A percentile compares a stretch with the other conserved stretches of the same genome.
Conservation (phyloP, 2,113 vertebrate species). For the Centrocercus urophasianus region DNA sequence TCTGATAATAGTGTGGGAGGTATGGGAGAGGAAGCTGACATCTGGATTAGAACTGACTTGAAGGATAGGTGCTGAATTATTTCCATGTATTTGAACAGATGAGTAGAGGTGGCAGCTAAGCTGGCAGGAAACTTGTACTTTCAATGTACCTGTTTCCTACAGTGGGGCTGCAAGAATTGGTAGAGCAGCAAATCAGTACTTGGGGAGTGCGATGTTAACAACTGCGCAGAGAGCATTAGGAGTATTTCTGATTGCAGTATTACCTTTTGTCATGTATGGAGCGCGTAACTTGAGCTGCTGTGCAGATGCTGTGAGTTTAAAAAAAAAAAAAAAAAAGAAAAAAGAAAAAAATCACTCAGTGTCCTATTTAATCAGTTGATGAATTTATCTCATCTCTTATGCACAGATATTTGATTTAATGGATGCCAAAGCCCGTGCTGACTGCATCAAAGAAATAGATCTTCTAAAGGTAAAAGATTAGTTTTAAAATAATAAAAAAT, state of each 20-base stretch:
- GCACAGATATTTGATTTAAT: conserved; percentile 99
- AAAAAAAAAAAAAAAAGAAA: neutral
- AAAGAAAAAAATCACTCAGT: neutral
- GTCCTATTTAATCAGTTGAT: neutral
- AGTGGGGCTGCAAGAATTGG: neutral
- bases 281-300: neutral
- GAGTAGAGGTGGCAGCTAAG: neutral
- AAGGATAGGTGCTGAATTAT: neutral
- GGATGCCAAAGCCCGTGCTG: conserved; percentile 99
- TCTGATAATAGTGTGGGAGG: neutral
- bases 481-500: neutral
- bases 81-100: neutral
- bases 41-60: neutral
- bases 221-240: neutral
- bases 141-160: neutral
- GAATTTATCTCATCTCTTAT: conserved; percentile 63
- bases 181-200: neutral
- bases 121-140: neutral
- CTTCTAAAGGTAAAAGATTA: conserved; percentile 94
- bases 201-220: neutral
- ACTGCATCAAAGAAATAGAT: conserved; percentile 99
- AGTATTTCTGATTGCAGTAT: neutral
- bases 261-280: neutral
- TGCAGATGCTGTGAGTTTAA: neutral
- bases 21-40: neutral